A percentile compares a stretch with the other conserved stretches of the same genome.
These are phyloP conservation scores for Neodiprion lecontei DNA, from an alignment of 1,140 invertebrate genomes.

Conservation along the genomic window DNA sequence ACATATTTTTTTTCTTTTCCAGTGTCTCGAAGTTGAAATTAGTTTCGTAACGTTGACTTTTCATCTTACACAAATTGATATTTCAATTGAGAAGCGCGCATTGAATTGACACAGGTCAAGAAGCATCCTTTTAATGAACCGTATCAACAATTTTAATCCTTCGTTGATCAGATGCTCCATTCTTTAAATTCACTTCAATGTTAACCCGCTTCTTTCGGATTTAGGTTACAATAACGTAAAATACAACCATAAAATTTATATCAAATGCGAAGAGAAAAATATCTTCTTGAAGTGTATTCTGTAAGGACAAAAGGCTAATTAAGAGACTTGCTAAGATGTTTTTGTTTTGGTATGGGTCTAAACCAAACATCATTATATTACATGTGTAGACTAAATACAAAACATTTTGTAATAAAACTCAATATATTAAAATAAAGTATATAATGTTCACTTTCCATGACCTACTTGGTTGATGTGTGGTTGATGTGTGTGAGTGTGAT, in stretches of 20 bases:
- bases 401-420: conserved; percentile 61
- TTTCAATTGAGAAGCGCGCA: conserved; percentile 13
- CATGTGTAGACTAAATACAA: conserved; percentile 62
- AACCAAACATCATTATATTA: conserved; percentile 63
- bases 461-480: background rate
- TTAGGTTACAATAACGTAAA: background rate
- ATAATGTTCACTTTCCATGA: conserved; percentile 5
- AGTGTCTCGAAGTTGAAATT: background rate
- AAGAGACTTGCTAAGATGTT: conserved; percentile 41
- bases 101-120: too few relatives aligned
- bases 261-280: conserved; percentile 1
- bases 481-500: too few relatives aligned
- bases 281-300: conserved; percentile 45
- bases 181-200: background rate
- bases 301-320: conserved; percentile 13
- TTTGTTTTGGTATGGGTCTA: conserved; percentile 58
- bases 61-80: conserved; percentile 1
- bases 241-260: conserved; percentile 30
- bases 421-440: conserved; percentile 44
- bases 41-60: background rate
- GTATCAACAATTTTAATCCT: background rate
- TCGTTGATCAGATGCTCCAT: background rate
- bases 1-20: conserved; percentile 11
- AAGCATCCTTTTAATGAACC: background rate
- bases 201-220: background rate